Base-by-base conservation (phyloP, 2,888 invertebrate species). In the Pheosia gnoma region DNA sequence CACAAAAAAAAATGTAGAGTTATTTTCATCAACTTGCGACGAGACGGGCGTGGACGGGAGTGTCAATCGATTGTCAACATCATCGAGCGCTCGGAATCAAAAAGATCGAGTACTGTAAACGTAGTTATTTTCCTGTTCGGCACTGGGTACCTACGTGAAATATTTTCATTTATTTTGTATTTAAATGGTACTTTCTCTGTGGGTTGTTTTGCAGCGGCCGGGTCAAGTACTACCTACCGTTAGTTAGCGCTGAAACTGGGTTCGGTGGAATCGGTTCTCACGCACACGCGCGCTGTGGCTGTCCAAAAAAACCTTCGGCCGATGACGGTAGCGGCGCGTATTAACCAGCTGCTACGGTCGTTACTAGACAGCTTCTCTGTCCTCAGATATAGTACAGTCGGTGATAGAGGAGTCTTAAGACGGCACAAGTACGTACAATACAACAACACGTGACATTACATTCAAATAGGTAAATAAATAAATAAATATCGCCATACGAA, bases 221-320 rank as follows among this genome's bases (percentile, higher is more conserved):
- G 39, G 59, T 66, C 51, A 53, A 39, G 51, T 25, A 25, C 25
- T 25, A 25, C 25, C 53, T 67, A 72, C 82, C 73, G 79, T 81
- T 81, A 78, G 62, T 9, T 62, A 61, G 60, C 65, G 71, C 76
- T 74, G 72, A 77, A 76, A 70, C 68, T 61, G 59, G 65, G 64
- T 51, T 62, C 63, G 67, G 41, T 72, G 71, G 78, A 79, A 84
- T 88, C 79, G 84, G 86, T 90, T 91, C 91, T 90, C 91, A 91
- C 91, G 89, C 87, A 87, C 88, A 87, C 88, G 87, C 87, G 88
- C 87, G 77, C 66, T 72, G 81, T 72, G 71, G 68, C 64, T 70
- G 62, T 66, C 68, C 74, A 81, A 87, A 25, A 86, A 85, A 88
- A 82, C 76, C 65, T 69, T 75, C 76, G 59, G 77, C 58, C 65